Evolutionary conservation across 1,140 invertebrate genomes (phyloP), one percentile per base, ranked within the genome.

Genomic region (Leptinotarsa lineolata): DNA sequence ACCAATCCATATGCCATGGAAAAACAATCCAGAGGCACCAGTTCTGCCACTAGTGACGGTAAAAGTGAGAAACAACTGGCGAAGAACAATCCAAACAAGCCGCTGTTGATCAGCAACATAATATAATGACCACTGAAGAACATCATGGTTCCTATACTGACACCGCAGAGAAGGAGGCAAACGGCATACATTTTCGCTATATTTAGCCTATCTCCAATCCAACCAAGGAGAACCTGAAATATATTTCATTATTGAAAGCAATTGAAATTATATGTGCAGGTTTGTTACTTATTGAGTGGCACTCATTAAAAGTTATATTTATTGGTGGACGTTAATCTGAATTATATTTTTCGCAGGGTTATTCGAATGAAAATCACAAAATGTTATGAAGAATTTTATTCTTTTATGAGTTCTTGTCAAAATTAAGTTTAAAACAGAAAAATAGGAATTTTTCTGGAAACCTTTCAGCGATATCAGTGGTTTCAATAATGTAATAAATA

Each of bases 1-100:
- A 94, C 90, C 46, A 97, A 85, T 45, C 96, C 95, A 84, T 97
- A 97, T 11, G 94, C 94, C 78, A 92, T 92, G 2, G 95, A 95
- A 82, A 97, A 96, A 63, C 88, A 86, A 63, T 94, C 92, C 74
- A 95, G 82, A 2, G 93, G 92, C 44, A 94, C 91, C 54, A 94
- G 79, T 78, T 94, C 90, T 2, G 94, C 94, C 63, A 96, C 84
- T 80, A 97, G 94, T 77, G 94, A 92, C 0, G 95, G 94, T 0
- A 94, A 94, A 69, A 96, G 92, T 0, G 94, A 94, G 81, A 95
- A 96, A 69, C 90, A 94, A 74, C 94, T 95, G 13, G 94, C 93
- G 78, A 96, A 95, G 61, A 92, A 93, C 3, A 96, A 86, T 1
- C 95, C 95, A 82, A 95, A 97, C 15, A 92, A 84, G 0, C 88